Base-by-base conservation (phyloP, 2,797 vertebrate species). In the Peromyscus aztecus region DNA sequence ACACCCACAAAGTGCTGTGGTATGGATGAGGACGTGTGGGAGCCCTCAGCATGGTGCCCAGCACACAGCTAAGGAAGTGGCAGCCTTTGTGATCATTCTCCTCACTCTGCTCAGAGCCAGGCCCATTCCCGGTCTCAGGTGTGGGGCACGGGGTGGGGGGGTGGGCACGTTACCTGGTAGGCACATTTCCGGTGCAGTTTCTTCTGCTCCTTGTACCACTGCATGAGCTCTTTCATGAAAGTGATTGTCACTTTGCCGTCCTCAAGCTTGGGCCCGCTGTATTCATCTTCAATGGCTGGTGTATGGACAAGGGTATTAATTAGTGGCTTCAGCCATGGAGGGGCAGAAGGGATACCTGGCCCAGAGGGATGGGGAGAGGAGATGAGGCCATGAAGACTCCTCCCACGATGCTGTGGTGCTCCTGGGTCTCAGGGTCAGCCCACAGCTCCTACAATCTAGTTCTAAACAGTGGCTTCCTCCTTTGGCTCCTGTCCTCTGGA, bases 151-250 rank as follows among this genome's bases (percentile, higher is more conserved):
- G n/a, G n/a, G n/a, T n/a, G n/a, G n/a, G n/a, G n/a, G 21, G 0
- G 9, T 13, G 1, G 40, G 16, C 4, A 16, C 0, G 13, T 97
- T 97, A 99, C 99, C 99, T 99, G 99, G 98, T 99, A 99, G 96
- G 99, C 99, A 94, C 99, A 99, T 94, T 99, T 99, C 97, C 99
- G 98, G 98, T 99, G 99, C 80, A 99, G 98, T 59, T 99, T 99
- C 97, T 99, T 99, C 98, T 99, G 99, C 9, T 99, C 99, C 96
- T 99, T 99, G 97, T 99, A 99, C 99, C 99, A 99, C 12, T 99
- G 99, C 99, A 99, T 99, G 97, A 99, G 98, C 27, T 99, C 99
- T 95, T 99, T 99, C 99, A 99, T 99, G 99, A 99, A 99, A 31
- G 98, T 96, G 97, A 99, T 13, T 0, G 99, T 99, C 55, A 99